These are phyloP conservation scores for Drosophila insularis DNA, from an alignment of 1,140 invertebrate species.

Conservation along the genomic window DNA sequence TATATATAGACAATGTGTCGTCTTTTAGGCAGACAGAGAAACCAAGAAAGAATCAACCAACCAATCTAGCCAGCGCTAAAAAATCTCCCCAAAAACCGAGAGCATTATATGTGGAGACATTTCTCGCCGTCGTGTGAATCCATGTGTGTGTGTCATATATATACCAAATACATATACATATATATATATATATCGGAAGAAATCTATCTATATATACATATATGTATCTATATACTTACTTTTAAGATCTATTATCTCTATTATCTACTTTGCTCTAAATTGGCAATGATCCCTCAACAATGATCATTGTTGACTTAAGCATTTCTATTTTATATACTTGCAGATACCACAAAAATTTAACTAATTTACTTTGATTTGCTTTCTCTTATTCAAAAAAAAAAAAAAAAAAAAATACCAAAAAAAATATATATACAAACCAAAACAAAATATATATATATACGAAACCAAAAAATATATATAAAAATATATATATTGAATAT, in stretches of 20 bases:
- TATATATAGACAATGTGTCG: constrained; percentile 56
- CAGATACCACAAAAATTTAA: constrained; percentile 79
- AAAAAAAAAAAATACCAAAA: constrained; percentile 37
- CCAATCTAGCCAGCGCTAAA: constrained; percentile 72
- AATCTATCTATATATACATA: constrained; percentile 20
- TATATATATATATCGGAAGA: constrained; percentile 28
- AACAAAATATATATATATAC: constrained; percentile 34
- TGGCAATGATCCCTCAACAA: constrained; percentile 67
- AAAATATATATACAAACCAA: constrained; percentile 24
- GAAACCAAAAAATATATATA: constrained; percentile 52
- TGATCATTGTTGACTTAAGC: constrained; percentile 80
- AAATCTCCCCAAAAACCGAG: constrained; percentile 53
- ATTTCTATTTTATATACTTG: constrained; percentile 81
- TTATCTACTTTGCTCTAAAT: constrained; percentile 61
- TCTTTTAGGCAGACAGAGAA: constrained; percentile 55
- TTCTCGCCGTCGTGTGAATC: constrained; percentile 68
- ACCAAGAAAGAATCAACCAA: constrained; percentile 57
- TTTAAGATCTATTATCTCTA: constrained; percentile 38
- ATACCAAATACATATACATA: constrained; percentile 18
- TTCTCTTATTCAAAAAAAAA: constrained; percentile 80
- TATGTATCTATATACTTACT: neutral
- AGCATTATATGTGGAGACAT: constrained; percentile 63
- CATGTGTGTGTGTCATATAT: constrained; percentile 53
- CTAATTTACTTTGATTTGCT: constrained; percentile 82
- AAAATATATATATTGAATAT: constrained; percentile 52